Conservation (phyloP, 2,113 vertebrate species). For the Callopanchax toddi region DNA sequence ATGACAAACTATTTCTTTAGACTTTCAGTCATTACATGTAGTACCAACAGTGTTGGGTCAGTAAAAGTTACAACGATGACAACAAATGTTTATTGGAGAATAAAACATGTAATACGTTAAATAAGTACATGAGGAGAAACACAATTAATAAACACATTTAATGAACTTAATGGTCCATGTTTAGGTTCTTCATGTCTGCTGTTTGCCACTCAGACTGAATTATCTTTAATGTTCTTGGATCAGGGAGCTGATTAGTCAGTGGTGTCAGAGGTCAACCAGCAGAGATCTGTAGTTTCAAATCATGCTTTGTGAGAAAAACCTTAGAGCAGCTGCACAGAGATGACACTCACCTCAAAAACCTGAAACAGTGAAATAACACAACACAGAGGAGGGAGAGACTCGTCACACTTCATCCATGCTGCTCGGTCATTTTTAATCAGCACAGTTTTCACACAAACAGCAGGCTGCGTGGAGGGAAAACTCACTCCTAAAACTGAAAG, state of each 20-base stretch:
- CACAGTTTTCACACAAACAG: conserved; percentile 20
- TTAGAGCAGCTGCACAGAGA: conserved; percentile 19
- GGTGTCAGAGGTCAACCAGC: conserved; percentile 39
- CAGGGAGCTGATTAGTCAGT: conserved; percentile 21
- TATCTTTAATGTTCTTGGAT: conserved; percentile 18
- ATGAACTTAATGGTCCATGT: conserved; percentile 16
- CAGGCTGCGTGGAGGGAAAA: neutral
- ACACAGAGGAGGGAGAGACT: conserved; percentile 56
- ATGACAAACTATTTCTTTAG: conserved; percentile 31
- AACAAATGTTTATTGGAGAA: neutral
- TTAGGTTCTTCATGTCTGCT: conserved; percentile 36
- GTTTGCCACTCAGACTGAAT: conserved; percentile 30
- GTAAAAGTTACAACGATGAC: conserved; percentile 5
- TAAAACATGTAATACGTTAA: conserved; percentile 17
- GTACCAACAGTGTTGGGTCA: conserved; percentile 5
- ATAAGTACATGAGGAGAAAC: conserved; percentile 2
- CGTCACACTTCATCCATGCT: conserved; percentile 39
- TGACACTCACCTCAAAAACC: conserved; percentile 61
- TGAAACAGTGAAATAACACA: conserved; percentile 53
- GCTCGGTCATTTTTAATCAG: conserved; percentile 11
- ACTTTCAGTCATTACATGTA: conserved; percentile 1
- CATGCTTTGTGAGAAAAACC: conserved; percentile 40
- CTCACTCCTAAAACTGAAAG: neutral
- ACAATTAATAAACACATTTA: neutral
- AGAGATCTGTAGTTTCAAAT: conserved; percentile 40